Evolutionary conservation across 2,797 vertebrate species (phyloP).

Genomic region (Tragopan temminckii): DNA sequence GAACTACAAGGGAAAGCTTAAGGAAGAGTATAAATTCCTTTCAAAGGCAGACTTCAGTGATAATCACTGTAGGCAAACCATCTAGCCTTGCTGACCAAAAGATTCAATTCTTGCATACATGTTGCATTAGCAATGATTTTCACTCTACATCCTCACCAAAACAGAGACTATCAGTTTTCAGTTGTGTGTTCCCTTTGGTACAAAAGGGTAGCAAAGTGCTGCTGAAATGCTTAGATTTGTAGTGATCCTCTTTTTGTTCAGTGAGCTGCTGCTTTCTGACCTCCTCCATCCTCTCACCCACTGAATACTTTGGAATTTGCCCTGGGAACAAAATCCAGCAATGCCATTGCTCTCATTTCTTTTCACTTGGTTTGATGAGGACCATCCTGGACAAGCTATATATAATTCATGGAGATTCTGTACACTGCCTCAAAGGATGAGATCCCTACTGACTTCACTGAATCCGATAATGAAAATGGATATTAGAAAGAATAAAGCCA

Average conservation of each 20-base stretch:
- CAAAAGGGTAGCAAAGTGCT: background rate
- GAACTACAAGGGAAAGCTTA: background rate
- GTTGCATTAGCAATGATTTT: background rate
- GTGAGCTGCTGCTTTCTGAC: background rate
- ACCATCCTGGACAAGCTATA: background rate
- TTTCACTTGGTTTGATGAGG: background rate
- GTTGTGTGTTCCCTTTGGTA: background rate
- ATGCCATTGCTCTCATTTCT: background rate
- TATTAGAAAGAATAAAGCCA: background rate
- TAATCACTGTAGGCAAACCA: background rate
- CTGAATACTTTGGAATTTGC: rapidly evolving
- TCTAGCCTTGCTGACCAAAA: background rate
- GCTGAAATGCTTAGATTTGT: background rate
- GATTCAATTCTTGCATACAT: background rate
- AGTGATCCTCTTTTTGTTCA: background rate
- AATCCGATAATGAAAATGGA: background rate
- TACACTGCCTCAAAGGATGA: background rate
- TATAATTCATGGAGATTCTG: background rate
- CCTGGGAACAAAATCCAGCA: background rate
- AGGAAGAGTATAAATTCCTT: background rate
- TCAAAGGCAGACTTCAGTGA: background rate
- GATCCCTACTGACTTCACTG: background rate
- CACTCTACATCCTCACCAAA: background rate
- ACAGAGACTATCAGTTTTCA: background rate
- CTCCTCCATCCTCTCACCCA: background rate